Percentiles rank a stretch among this genome's conserved stretches.
These are phyloP conservation scores for Thysanoteuthis rhombus DNA, from an alignment of 2,888 invertebrate genomes.

Conservation along the genomic window DNA sequence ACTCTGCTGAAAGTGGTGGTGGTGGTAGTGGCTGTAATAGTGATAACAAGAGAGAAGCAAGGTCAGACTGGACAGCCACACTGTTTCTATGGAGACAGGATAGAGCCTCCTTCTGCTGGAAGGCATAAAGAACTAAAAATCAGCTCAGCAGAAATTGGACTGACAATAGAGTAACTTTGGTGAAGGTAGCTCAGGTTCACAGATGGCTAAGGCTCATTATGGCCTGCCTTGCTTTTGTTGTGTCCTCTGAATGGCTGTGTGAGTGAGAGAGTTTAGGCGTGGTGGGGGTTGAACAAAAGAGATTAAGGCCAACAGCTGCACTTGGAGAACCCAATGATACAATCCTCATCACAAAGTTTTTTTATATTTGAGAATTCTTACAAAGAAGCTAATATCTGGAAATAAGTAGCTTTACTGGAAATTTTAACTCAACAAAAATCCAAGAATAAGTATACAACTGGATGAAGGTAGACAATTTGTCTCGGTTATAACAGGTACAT, in stretches of 20 bases:
- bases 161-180: not conserved
- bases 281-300: not conserved
- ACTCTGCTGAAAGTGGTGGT: too few relatives aligned
- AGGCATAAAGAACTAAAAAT: slow-evolving; percentile 12
- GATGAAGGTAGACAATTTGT: too few relatives aligned
- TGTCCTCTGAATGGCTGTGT: not conserved
- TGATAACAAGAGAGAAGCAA: not conserved
- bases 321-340: not conserved
- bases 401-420: too few relatives aligned
- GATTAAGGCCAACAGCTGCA: slow-evolving; percentile 12
- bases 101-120: not conserved
- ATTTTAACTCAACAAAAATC: too few relatives aligned
- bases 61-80: not conserved
- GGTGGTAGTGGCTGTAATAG: too few relatives aligned
- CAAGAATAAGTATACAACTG: too few relatives aligned
- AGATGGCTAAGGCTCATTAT: not conserved
- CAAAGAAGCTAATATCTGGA: too few relatives aligned
- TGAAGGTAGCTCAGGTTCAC: slow-evolving; percentile 12
- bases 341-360: not conserved
- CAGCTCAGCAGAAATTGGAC: not conserved
- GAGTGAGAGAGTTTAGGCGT: not conserved
- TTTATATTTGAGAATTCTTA: too few relatives aligned
- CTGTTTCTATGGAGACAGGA: not conserved
- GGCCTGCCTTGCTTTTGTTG: not conserved
- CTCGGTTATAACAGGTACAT: too few relatives aligned